Percentiles rank a stretch among this genome's conserved stretches.
These are phyloP conservation scores for Karalla daura DNA, from an alignment of 2,797 vertebrate species.

Conservation along the genomic window DNA sequence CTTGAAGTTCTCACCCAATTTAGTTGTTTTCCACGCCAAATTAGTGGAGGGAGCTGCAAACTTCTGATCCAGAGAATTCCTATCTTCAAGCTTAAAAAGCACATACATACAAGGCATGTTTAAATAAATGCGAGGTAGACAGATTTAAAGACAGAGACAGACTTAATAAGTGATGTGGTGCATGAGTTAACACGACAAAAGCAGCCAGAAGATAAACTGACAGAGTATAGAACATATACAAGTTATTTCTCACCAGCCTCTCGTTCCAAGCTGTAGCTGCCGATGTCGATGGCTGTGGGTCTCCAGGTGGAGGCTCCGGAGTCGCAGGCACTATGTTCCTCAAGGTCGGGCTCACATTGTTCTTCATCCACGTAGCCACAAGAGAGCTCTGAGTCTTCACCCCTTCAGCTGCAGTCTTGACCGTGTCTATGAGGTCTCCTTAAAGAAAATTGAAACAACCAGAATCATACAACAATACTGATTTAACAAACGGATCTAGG, in stretches of 20 bases:
- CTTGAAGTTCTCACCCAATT: slow-evolving; percentile 71
- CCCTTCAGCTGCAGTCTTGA: slow-evolving; percentile 83
- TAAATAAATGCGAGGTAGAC: not conserved
- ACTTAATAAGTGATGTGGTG: too few relatives aligned
- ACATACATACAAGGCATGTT: slow-evolving; percentile 19
- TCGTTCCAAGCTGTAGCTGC: slow-evolving; percentile 61
- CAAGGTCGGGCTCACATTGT: slow-evolving; percentile 75
- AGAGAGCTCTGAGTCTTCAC: slow-evolving; percentile 82
- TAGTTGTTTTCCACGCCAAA: slow-evolving; percentile 80
- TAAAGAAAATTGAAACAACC: slow-evolving; percentile 1
- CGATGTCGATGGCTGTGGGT: slow-evolving; percentile 64
- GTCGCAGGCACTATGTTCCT: slow-evolving; percentile 75
- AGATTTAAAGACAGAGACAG: too few relatives aligned
- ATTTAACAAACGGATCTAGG: not conserved
- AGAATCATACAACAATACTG: not conserved
- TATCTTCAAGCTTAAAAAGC: slow-evolving; percentile 61
- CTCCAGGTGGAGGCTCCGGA: slow-evolving; percentile 54
- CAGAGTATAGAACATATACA: too few relatives aligned
- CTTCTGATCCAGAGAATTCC: slow-evolving; percentile 56
- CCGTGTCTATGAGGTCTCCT: slow-evolving; percentile 83
- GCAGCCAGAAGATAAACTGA: too few relatives aligned
- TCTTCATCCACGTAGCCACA: slow-evolving; percentile 82
- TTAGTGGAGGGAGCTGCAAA: slow-evolving; percentile 80
- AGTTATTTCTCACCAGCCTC: slow-evolving; percentile 67
- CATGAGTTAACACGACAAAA: too few relatives aligned